phyloP scores from a whole-genome alignment of 2,797 vertebrate species.

The Sebastes alutus region DNA sequence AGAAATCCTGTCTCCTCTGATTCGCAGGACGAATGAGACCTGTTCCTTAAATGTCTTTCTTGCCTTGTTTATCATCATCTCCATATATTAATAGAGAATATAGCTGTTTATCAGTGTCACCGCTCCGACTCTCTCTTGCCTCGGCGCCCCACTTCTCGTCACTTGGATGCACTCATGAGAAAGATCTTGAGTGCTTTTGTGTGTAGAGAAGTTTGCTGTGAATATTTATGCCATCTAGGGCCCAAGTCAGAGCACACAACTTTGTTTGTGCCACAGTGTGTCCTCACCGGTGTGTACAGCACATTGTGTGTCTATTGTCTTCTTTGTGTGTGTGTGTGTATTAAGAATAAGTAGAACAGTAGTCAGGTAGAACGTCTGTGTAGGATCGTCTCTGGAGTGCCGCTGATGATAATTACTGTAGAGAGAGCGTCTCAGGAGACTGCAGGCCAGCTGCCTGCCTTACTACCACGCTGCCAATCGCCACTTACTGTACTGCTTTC shows the following conservation, averaged over 20 bases:
- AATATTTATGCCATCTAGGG: conserved; percentile 58
- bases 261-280: conserved; percentile 50
- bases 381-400: conserved; percentile 69
- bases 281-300: conserved; percentile 12
- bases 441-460: conserved; percentile 55
- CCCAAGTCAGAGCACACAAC: conserved; percentile 33
- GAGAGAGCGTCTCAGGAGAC: conserved; percentile 74
- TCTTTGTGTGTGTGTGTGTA: conserved; percentile 17
- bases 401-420: conserved; percentile 83
- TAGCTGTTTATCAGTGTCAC: conserved; percentile 32
- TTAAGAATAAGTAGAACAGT: conserved; percentile 57
- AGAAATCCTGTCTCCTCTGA: conserved; percentile 19
- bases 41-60: not conserved
- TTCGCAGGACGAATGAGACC: conserved; percentile 18
- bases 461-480: conserved; percentile 40
- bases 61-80: conserved; percentile 1
- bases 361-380: conserved; percentile 54
- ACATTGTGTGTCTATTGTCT: conserved; percentile 20
- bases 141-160: conserved; percentile 26
- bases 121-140: conserved; percentile 6
- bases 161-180: conserved; percentile 41
- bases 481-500: conserved; percentile 45
- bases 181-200: conserved; percentile 71
- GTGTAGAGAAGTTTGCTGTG: conserved; percentile 57
- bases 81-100: conserved; percentile 34